Percentiles rank a stretch among this genome's conserved stretches.
These are phyloP conservation scores for Campylomormyrus tamandua DNA, from an alignment of 2,113 vertebrate species.

Conservation along the genomic window DNA sequence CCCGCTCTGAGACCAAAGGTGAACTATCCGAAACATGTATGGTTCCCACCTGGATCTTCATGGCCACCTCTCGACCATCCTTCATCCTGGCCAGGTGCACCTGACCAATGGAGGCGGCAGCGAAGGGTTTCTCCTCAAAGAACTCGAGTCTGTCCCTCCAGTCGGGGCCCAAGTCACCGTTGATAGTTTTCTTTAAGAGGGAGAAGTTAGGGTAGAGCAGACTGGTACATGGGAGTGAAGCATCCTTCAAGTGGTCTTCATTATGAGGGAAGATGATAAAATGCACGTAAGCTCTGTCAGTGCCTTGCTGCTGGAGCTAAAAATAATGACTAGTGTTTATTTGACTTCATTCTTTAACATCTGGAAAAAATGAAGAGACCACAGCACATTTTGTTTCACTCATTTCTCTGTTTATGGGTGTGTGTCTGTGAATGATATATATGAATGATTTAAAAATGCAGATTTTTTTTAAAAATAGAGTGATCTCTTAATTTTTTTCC, in stretches of 20 bases:
- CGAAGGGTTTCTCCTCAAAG: constrained; percentile 88
- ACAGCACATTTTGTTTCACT: not conserved
- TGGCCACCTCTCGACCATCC: constrained; percentile 83
- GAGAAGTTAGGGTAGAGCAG: not conserved
- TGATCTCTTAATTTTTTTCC: too few species aligned
- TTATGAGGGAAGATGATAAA: not conserved
- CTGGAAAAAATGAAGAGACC: not conserved
- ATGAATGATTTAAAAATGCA: not conserved
- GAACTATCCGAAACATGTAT: not conserved
- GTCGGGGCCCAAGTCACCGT: constrained; percentile 71
- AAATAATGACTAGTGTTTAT: not conserved
- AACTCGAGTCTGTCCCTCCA: constrained; percentile 80
- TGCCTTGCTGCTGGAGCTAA: not conserved
- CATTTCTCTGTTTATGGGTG: not conserved
- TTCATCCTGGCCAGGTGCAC: constrained; percentile 83
- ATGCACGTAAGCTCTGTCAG: not conserved
- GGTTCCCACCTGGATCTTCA: constrained; percentile 87
- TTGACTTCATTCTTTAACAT: not conserved
- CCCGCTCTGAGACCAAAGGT: not conserved
- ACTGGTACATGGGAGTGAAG: not conserved
- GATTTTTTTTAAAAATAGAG: not conserved
- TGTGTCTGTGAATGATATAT: too few species aligned
- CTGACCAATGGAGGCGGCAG: constrained; percentile 91
- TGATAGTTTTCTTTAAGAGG: constrained; percentile 72
- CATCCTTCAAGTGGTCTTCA: not conserved